Base-by-base conservation (phyloP, 2,113 vertebrate species). In the Dasyornis broadbenti region DNA sequence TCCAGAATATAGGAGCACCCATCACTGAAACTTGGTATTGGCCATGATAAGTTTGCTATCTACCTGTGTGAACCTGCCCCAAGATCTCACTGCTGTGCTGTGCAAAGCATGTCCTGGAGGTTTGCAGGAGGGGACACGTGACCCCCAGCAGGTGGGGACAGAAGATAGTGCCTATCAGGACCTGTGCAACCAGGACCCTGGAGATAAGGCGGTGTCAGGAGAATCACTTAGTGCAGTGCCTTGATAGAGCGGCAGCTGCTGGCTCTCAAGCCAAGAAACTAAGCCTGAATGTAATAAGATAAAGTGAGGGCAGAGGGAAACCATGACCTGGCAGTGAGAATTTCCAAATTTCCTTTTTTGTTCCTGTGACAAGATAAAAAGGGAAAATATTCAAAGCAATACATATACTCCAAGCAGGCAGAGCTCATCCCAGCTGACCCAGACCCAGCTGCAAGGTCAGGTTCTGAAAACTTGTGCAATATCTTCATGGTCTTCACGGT, bases 121-220 rank as follows among this genome's bases (percentile, higher is more conserved):
- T 40, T 35, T 0, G 0, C 5, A 10, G 15, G 6, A 13, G 3
- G 4, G 23, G 1, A 69, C 40, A 26, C 0, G 1, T 27, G 28
- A 49, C 13, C 40, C 22, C 68, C 12, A 10, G 65, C 82, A 77
- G 52, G 59, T 94, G 95, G 60, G 31, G 39, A 70, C 66, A 54
- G 60, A 20, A 91, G 93, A 95, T 95, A 95, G 28, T 2, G 2
- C 33, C 42, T 54, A 52, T 42, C 7, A 7, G 63, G 45, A 69
- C 49, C 19, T 2, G 1, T 23, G 24, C 21, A 66, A 59, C 33
- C 47, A 86, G 47, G 57, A 7, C 15, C 42, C 39, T 23, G 30
- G 30, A 95, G 93, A 96, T 92, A 97, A 54, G 78, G 33, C 0
- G 1, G 20, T 20, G 27, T 56, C 3, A 1, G 28, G 49, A 17